Evolutionary conservation across 1,140 invertebrate genomes (phyloP).

Genomic region (Thrips palmi): DNA sequence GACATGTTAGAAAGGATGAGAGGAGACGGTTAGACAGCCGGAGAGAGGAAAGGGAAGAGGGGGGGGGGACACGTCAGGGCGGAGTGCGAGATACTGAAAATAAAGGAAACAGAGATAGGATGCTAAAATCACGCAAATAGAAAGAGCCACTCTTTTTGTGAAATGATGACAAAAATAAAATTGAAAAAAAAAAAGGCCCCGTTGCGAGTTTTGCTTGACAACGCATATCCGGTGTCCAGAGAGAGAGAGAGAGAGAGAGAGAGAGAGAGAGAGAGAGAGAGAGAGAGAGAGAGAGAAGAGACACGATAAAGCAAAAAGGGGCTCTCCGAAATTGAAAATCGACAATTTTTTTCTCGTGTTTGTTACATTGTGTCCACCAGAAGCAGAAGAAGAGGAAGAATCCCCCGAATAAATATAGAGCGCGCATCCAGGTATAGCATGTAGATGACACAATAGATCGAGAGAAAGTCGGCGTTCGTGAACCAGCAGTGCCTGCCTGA

Average conservation of each 20-base stretch:
- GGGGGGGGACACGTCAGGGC: background rate
- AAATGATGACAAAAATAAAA: background rate
- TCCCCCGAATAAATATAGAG: too few relatives aligned
- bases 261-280: conserved; percentile 6
- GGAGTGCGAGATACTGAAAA: background rate
- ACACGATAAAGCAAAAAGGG: background rate
- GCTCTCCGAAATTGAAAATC: background rate
- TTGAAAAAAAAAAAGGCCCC: background rate
- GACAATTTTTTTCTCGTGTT: background rate
- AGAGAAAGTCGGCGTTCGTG: background rate
- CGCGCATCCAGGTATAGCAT: background rate
- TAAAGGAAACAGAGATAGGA: background rate
- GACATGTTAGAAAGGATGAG: background rate
- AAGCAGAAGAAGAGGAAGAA: too few relatives aligned
- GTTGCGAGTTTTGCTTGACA: too few relatives aligned
- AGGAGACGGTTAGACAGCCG: background rate
- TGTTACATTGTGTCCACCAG: too few relatives aligned
- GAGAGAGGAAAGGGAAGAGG: background rate
- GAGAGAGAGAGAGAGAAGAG: conserved; percentile 5
- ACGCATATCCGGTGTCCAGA: background rate
- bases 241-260: background rate
- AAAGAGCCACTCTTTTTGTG: background rate
- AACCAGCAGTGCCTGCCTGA: too few relatives aligned
- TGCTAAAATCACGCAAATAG: background rate
- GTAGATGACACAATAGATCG: background rate